These are phyloP conservation scores for Drosophila prolongata DNA, from an alignment of 2,888 invertebrate genomes.

Conservation along the genomic window DNA sequence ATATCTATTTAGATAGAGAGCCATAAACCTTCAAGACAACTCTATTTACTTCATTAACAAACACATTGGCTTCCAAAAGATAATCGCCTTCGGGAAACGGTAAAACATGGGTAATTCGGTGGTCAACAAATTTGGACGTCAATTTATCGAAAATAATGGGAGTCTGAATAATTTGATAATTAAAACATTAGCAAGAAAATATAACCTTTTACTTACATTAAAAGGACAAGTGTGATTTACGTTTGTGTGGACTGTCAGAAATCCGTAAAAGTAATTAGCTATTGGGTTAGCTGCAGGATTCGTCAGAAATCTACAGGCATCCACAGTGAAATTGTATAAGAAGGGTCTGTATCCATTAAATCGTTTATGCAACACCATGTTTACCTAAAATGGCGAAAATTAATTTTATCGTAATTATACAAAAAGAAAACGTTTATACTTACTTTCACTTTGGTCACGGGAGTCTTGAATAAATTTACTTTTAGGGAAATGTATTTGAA, in stretches of 20 bases:
- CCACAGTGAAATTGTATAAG: slow-evolving; percentile 1
- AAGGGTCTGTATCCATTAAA: slow-evolving; percentile 10
- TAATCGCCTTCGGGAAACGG: not conserved
- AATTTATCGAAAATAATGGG: not conserved
- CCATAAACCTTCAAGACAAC: not conserved
- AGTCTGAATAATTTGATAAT: not conserved
- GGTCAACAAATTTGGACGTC: not conserved
- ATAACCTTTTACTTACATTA: not conserved
- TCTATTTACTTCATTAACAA: not conserved
- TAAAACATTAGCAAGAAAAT: not conserved
- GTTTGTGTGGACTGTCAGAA: not conserved
- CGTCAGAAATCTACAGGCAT: not conserved
- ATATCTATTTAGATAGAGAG: not conserved
- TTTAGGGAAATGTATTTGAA: slow-evolving; percentile 11
- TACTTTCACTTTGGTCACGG: not conserved
- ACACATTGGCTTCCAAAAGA: not conserved
- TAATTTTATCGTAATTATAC: too few species aligned
- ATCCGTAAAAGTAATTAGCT: not conserved
- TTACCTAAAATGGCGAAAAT: not conserved
- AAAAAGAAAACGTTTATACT: not conserved
- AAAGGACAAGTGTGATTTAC: slow-evolving; percentile 1
- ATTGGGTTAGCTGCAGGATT: not conserved
- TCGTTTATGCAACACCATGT: not conserved
- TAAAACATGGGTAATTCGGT: not conserved
- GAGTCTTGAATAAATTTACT: not conserved